Base-by-base conservation (phyloP, 2,113 vertebrate genomes). In the Ahaetulla prasina region DNA sequence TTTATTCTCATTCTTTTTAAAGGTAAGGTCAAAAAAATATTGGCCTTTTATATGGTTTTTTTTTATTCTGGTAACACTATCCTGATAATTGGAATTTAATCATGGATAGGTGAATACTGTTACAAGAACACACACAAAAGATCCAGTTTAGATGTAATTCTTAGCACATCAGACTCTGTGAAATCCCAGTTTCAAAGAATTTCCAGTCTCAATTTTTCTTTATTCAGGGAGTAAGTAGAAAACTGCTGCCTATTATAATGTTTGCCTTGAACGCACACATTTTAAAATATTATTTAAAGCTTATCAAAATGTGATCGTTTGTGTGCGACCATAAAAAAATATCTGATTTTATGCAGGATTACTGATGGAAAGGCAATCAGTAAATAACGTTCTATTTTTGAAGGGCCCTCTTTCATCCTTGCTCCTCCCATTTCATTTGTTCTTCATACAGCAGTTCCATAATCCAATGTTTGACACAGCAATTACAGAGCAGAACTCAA, bases 11-110 rank as follows among this genome's bases (percentile, higher is more conserved):
- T 39, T 30, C 23, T 57, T 39, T 94, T 93, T 50, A 57, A 74
- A 93, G 88, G 86, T 0, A 0, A 39, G 3, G 50, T 88, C 86
- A 90, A 95, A 92, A 95, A 93, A 89, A 93, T 93, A 92, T 35
- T 68, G 63, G 91, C 47, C 52, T 14, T 60, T 86, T 91, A 91
- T 92, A 87, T 80, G 50, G 22, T 74, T 50, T 93, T 95, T 60
- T 96, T 97, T 97, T 95, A 92, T 89, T 45, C 88, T 30, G 55
- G 63, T 91, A 90, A 94, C 92, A 85, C 90, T 55, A 80, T 93
- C 39, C 54, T 49, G 85, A 74, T 30, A 92, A 49, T 89, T 93
- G 18, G 60, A 94, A 91, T 92, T 90, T 95, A 92, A 92, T 91
- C 93, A 94, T 52, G 68, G 74, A 27, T 84, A 84, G 52, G 93